Base-by-base conservation (phyloP, 2,888 invertebrate species). In the Dastarcus helophoroides region DNA sequence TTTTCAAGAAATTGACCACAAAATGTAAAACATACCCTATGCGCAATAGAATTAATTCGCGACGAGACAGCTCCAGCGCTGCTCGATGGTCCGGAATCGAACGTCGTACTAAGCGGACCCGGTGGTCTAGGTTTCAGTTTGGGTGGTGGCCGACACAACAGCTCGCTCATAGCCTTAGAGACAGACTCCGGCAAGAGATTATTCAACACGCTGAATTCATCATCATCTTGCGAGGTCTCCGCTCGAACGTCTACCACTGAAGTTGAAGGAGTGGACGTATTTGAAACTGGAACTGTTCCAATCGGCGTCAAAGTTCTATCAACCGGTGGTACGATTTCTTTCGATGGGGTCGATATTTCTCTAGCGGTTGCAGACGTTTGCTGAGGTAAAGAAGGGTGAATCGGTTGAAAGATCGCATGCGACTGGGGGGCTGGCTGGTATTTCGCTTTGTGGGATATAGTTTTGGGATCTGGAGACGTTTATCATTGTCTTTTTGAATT, bases 101-200 rank as follows among this genome's bases (percentile, higher is more conserved):
- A 56, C 28, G 56, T 51, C 1, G 59, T 56, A 31, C 59, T 62
- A 10, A 67, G 43, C 3, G 67, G 60, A 6, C 66, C 65, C 3
- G 57, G 53, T 0, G 70, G 70, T 28, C 63, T 58, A 5, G 63
- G 60, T 22, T 58, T 56, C 26, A 70, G 43, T 46, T 53, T 64
- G 2, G 56, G 54, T 11, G 63, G 63, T 2, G 60, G 62, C 14
- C 60, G 42, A 31, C 43, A 43, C 29, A 57, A 40, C 10, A 57
- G 33, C 7, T 58, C 56, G 32, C 43, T 48, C 8, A 60, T 47
- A 7, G 53, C 51, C 40, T 45, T 51, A 7, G 50, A 41, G 16
- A 59, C 45, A 31, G 38, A 46, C 27, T 56, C 56, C 6, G 58
- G 52, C 16, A 56, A 32, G 22, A 51, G 38, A 19, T 43, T 46